Conservation (phyloP, 2,888 invertebrate genomes). For the Drosophila anomelani region DNA sequence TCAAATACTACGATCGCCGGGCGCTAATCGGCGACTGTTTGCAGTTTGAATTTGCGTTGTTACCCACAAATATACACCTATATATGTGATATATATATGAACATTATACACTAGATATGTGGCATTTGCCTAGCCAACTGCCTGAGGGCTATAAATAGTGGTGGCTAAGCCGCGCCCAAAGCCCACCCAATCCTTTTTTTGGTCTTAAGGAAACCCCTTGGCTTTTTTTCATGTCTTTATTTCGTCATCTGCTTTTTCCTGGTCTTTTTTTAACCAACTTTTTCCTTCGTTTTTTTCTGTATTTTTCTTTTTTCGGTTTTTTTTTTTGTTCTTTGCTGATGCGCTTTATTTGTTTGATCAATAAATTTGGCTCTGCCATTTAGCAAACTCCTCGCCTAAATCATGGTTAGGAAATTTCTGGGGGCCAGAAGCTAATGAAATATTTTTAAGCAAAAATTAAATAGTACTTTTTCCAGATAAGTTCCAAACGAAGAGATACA, state of each 20-base stretch:
- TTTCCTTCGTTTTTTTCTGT: neutral
- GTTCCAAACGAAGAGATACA: neutral
- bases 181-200: neutral
- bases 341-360: slow-evolving; percentile 76
- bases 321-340: slow-evolving; percentile 23
- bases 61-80: slow-evolving; percentile 4
- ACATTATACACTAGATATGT: slow-evolving; percentile 1
- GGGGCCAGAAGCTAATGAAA: neutral
- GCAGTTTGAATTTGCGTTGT: slow-evolving; percentile 64
- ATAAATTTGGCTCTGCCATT: slow-evolving; percentile 61
- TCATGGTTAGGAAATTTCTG: slow-evolving; percentile 2
- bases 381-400: slow-evolving; percentile 8
- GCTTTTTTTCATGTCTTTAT: slow-evolving; percentile 22
- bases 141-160: slow-evolving; percentile 23
- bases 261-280: slow-evolving; percentile 19
- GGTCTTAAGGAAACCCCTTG: neutral
- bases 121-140: slow-evolving; percentile 9
- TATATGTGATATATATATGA: neutral
- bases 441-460: neutral
- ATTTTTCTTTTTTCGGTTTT: neutral
- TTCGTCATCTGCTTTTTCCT: slow-evolving; percentile 29
- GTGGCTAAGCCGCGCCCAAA: slow-evolving; percentile 2
- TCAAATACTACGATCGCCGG: slow-evolving; percentile 59
- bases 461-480: neutral
- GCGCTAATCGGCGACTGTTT: slow-evolving; percentile 68